Conservation (phyloP, 2,797 vertebrate genomes). For the Danio kyathit region DNA sequence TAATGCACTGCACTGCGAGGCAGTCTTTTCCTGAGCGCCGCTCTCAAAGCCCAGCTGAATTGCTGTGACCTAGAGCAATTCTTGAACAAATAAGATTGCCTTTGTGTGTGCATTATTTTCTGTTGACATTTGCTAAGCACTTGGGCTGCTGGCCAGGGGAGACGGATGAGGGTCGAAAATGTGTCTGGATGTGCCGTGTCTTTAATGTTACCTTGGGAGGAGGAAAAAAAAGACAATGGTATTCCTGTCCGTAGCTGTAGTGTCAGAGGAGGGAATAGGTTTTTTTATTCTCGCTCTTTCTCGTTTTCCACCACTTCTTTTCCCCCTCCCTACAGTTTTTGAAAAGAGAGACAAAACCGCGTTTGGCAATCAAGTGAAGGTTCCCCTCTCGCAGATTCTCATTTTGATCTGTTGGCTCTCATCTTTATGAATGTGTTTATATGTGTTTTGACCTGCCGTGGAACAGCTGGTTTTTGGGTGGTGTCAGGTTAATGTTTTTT, state of each 20-base stretch:
- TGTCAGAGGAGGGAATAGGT: constrained; percentile 76
- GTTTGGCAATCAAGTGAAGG: constrained; percentile 50
- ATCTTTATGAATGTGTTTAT: constrained; percentile 66
- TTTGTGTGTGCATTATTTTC: constrained; percentile 85
- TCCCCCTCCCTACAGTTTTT: constrained; percentile 43
- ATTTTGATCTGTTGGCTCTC: constrained; percentile 65
- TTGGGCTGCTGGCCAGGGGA: constrained; percentile 80
- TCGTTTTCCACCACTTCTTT: constrained; percentile 46
- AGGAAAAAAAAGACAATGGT: constrained; percentile 60
- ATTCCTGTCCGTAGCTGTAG: constrained; percentile 70
- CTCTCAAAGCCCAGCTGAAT: constrained; percentile 72
- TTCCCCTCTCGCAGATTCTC: constrained; percentile 58
- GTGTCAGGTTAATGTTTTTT: constrained; percentile 58
- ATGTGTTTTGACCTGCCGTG: constrained; percentile 49
- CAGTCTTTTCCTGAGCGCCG: constrained; percentile 48
- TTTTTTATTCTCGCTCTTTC: constrained; percentile 65
- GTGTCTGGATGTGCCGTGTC: constrained; percentile 77
- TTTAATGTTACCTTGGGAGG: constrained; percentile 81
- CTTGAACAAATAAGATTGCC: constrained; percentile 86
- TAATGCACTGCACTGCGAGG: constrained; percentile 58
- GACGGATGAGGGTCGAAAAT: constrained; percentile 83
- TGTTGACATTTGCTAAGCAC: constrained; percentile 87
- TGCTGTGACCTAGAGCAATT: constrained; percentile 83
- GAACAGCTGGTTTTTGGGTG: constrained; percentile 43
- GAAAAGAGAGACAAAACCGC: constrained; percentile 51